Evolutionary conservation across 2,797 vertebrate genomes (phyloP).

Genomic region (Limosa lapponica): DNA sequence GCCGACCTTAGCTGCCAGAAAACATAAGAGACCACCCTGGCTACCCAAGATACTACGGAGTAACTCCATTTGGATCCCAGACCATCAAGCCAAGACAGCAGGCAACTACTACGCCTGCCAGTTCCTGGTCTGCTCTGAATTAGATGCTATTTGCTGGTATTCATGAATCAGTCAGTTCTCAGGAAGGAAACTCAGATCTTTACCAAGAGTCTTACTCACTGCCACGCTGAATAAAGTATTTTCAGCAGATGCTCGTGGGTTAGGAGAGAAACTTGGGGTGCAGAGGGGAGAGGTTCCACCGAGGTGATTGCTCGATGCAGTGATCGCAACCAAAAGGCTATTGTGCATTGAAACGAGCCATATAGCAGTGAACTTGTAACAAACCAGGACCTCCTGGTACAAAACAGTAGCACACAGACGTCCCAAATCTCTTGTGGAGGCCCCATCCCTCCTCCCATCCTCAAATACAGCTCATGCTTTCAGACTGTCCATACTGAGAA

Average conservation of each 20-base stretch:
- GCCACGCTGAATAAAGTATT: neutral
- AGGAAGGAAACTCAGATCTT: conserved; percentile 12
- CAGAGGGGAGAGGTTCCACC: neutral
- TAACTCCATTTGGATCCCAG: neutral
- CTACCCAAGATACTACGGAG: neutral
- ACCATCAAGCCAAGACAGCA: neutral
- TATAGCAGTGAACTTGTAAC: accelerated
- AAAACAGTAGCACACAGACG: neutral
- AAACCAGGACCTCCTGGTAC: neutral
- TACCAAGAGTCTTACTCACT: neutral
- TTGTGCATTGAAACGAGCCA: accelerated
- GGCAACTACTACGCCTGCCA: neutral
- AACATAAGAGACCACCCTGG: neutral
- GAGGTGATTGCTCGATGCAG: neutral
- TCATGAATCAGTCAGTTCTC: neutral
- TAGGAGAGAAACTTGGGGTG: neutral
- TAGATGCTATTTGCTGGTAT: neutral
- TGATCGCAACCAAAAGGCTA: neutral
- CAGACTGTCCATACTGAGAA: accelerated
- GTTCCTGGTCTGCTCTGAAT: neutral
- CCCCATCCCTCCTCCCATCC: neutral
- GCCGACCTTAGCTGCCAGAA: neutral
- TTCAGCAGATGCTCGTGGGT: neutral
- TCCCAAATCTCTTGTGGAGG: neutral
- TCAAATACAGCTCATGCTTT: neutral